Conservation (phyloP, 2,797 vertebrate species). For the Trachops cirrhosus region DNA sequence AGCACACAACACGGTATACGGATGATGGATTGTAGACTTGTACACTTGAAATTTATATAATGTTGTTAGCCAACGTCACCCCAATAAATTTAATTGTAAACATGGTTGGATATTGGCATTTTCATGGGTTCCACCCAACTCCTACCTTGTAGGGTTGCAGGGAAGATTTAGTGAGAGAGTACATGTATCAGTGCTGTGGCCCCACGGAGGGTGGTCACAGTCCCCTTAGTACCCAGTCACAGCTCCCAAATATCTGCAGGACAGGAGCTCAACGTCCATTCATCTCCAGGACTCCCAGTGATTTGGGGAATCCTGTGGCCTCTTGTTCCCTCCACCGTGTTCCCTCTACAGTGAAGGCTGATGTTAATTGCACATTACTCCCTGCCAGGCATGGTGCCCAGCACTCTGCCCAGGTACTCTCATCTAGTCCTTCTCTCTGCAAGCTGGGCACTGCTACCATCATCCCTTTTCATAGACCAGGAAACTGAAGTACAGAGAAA, state of each 20-base stretch:
- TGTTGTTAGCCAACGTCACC: neutral
- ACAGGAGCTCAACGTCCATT: neutral
- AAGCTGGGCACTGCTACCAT: neutral
- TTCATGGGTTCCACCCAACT: neutral
- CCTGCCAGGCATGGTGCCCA: neutral
- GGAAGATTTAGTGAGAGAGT: neutral
- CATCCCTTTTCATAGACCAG: neutral
- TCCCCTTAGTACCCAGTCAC: neutral
- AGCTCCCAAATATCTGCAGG: neutral
- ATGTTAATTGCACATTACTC: no score
- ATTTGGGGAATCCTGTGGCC: neutral
- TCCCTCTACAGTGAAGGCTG: neutral
- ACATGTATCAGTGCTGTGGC: neutral
- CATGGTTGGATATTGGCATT: neutral
- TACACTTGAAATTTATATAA: neutral
- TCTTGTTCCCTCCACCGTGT: neutral
- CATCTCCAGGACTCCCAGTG: neutral
- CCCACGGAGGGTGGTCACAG: neutral
- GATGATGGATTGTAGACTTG: neutral
- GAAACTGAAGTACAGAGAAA: neutral
- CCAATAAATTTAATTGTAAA: neutral
- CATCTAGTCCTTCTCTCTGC: neutral
- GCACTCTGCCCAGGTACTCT: neutral
- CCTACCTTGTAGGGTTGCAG: neutral
- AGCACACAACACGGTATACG: neutral